Base-by-base conservation (phyloP, 2,888 invertebrate genomes). In the Ophion costatus region DNA sequence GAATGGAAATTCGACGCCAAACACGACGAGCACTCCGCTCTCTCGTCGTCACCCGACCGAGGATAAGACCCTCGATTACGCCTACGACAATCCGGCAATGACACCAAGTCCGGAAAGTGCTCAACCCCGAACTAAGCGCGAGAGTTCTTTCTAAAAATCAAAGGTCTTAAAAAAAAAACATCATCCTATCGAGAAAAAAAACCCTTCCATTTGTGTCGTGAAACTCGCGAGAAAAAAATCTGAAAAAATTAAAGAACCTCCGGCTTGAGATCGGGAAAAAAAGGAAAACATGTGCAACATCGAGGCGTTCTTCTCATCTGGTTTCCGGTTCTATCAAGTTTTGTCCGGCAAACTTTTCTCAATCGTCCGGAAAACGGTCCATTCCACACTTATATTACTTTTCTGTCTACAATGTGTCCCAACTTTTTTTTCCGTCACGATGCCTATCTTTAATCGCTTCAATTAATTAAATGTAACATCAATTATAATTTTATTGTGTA, bases 21-120 rank as follows among this genome's bases (percentile, higher is more conserved):
- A 95, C 77, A 97, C 97, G 0, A 95, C 96, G 69, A 96, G 96
- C 88, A 97, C 97, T 6, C 95, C 96, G 0, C 94, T 97, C 0
- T 96, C 96, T 87, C 95, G 95, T 83, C 95, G 97, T 82, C 95
- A 97, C 89, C 97, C 97, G 0, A 96, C 97, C 22, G 97, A 97
- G 92, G 97, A 97, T 87, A 95, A 96, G 0, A 96, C 97, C 1
- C 94, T 96, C 61, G 97, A 97, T 89, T 97, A 96, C 89, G 96
- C 97, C 0, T 97, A 97, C 91, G 97, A 97, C 90, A 97, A 97
- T 93, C 96, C 96, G 91, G 97, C 95, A 0, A 95, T 97, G 95
- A 96, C 96, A 17, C 95, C 95, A 0, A 95, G 95, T 2, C 95
- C 95, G 4, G 93, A 93, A 66, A 90, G 89, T 11, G 91, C 91